Percentiles rank a stretch among this genome's conserved stretches.
These are phyloP conservation scores for Lepidothrix coronata DNA, from an alignment of 2,113 vertebrate genomes.

Conservation along the genomic window DNA sequence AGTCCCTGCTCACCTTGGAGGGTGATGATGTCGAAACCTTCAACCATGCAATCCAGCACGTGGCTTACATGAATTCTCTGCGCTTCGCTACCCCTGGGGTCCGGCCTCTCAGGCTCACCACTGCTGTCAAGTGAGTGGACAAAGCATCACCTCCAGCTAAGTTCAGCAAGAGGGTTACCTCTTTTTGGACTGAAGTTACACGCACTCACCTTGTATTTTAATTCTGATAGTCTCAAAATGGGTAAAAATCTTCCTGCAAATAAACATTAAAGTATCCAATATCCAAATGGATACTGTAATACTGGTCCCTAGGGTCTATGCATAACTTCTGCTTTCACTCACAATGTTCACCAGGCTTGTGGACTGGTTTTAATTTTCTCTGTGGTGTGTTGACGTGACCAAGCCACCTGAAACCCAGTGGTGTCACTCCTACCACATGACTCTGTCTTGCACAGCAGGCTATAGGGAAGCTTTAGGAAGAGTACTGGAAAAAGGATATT, in stretches of 20 bases:
- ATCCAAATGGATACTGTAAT: not conserved
- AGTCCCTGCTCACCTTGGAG: slow-evolving; percentile 93
- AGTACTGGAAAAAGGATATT: not conserved
- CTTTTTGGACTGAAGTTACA: not conserved
- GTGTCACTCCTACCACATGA: not conserved
- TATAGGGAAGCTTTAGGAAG: not conserved
- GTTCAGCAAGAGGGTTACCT: not conserved
- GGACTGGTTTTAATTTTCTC: not conserved
- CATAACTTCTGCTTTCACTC: not conserved
- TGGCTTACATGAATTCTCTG: slow-evolving; percentile 95
- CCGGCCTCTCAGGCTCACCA: slow-evolving; percentile 91
- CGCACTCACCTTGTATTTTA: not conserved
- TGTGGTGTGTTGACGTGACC: not conserved
- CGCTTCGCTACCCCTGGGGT: slow-evolving; percentile 96
- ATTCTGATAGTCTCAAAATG: not conserved
- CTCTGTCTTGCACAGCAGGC: not conserved
- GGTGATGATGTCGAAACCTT: slow-evolving; percentile 97
- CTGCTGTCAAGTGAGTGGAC: slow-evolving; percentile 78
- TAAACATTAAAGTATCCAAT: not conserved
- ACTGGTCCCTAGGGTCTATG: not conserved
- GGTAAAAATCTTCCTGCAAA: not conserved
- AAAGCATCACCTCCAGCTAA: not conserved
- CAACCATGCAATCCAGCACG: slow-evolving; percentile 95
- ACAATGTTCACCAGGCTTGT: not conserved
- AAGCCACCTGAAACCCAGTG: not conserved